A percentile compares a stretch with the other conserved stretches of the same genome.
phyloP scores from a whole-genome alignment of 1,140 invertebrate genomes.

The Meloidogyne floridensis region DNA sequence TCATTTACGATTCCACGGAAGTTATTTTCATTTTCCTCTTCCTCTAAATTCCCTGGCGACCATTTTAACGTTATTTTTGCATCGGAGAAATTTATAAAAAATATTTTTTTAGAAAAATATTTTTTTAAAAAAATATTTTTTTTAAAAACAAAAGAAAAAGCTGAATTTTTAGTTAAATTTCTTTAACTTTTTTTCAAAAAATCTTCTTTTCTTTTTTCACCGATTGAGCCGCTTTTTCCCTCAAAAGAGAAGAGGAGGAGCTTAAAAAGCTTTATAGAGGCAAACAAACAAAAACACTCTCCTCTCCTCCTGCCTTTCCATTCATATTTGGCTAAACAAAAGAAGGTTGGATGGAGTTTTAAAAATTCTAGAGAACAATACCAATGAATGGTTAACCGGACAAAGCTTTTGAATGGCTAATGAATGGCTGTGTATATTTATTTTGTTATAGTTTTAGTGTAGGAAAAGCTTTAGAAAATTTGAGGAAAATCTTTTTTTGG shows the following conservation, averaged over 20 bases:
- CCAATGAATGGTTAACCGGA: neutral
- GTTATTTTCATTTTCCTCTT: neutral
- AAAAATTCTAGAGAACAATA: neutral
- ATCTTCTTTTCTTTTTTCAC: neutral
- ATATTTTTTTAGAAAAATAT: neutral
- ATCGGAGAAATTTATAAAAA: neutral
- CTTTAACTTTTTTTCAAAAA: neutral
- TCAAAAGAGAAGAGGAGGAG: neutral
- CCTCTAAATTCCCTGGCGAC: neutral
- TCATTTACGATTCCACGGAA: neutral
- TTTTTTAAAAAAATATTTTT: too few relatives aligned
- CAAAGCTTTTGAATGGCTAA: slow-evolving; percentile 9
- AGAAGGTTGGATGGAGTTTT: neutral
- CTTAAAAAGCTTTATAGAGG: neutral
- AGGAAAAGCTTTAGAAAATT: neutral
- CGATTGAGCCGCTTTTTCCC: neutral
- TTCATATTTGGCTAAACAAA: neutral
- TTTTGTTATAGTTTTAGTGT: neutral
- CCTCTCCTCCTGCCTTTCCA: neutral
- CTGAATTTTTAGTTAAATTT: neutral
- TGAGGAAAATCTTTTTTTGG: neutral
- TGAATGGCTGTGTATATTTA: slow-evolving; percentile 1
- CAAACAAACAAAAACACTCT: neutral
- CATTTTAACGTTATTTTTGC: neutral
- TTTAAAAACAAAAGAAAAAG: neutral